These are phyloP conservation scores for Drymodes brunneopygia DNA, from an alignment of 2,113 vertebrate genomes.

Conservation along the genomic window DNA sequence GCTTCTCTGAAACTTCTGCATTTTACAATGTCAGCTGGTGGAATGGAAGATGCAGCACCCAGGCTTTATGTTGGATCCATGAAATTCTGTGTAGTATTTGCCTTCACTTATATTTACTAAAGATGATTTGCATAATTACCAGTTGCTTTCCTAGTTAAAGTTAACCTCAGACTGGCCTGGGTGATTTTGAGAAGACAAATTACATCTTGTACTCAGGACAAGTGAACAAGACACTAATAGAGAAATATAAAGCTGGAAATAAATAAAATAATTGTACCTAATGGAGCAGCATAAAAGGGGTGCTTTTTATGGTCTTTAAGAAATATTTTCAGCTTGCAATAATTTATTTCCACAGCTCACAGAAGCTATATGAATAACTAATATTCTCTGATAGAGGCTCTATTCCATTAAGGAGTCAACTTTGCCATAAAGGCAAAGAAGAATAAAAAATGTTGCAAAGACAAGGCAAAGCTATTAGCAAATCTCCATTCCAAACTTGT, in stretches of 20 bases:
- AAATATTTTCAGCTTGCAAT: slow-evolving; percentile 29
- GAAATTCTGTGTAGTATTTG: not conserved
- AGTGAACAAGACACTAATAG: not conserved
- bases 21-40: not conserved
- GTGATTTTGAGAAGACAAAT: slow-evolving; percentile 40
- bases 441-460: slow-evolving; percentile 24
- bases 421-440: slow-evolving; percentile 44
- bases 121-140: not conserved
- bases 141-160: not conserved
- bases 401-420: slow-evolving; percentile 9
- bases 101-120: slow-evolving; percentile 3
- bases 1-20: not conserved
- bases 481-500: slow-evolving; percentile 22
- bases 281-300: slow-evolving; percentile 11
- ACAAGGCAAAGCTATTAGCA: slow-evolving; percentile 29
- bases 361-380: slow-evolving; percentile 31
- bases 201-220: not conserved
- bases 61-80: not conserved
- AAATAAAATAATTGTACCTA: slow-evolving; percentile 35
- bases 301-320: slow-evolving; percentile 51
- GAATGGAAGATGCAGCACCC: not conserved
- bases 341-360: slow-evolving; percentile 25
- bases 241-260: slow-evolving; percentile 20
- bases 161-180: not conserved
- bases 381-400: not conserved